A percentile compares a stretch with the other conserved stretches of the same genome.
phyloP scores from a whole-genome alignment of 1,140 invertebrate species.

The Zaprionus gabonicus region DNA sequence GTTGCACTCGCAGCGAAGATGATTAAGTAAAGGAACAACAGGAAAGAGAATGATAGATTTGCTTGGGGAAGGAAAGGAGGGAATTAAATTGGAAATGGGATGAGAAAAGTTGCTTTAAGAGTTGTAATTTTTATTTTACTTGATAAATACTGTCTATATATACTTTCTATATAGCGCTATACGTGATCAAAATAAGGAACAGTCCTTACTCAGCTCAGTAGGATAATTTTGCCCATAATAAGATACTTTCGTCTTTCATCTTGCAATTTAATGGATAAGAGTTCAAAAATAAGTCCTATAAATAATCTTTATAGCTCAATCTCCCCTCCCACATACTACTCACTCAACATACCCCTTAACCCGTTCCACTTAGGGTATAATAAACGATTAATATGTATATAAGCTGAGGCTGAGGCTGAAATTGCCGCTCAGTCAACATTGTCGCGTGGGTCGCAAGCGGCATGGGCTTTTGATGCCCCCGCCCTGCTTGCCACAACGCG shows the following conservation, averaged over 20 bases:
- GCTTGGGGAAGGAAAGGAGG: not conserved
- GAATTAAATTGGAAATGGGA: not conserved
- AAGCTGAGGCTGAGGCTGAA: constrained; percentile 5
- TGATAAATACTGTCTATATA: too few species aligned
- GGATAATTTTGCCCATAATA: not conserved
- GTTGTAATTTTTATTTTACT: not conserved
- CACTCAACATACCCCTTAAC: not conserved
- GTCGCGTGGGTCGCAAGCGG: constrained; percentile 58
- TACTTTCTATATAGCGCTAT: too few species aligned
- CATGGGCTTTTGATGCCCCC: constrained; percentile 61
- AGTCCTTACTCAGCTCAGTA: not conserved
- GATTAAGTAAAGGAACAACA: not conserved
- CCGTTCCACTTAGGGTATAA: constrained; percentile 20
- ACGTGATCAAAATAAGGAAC: not conserved
- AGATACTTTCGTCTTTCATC: not conserved
- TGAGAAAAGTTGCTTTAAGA: not conserved
- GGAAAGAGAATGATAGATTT: not conserved
- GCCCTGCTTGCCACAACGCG: constrained; percentile 4
- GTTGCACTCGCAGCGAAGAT: not conserved
- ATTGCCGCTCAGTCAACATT: constrained; percentile 5
- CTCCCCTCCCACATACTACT: not conserved
- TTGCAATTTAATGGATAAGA: not conserved
- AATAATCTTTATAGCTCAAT: not conserved
- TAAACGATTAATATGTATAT: constrained; percentile 53
- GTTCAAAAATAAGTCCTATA: not conserved